A percentile compares a stretch with the other conserved stretches of the same genome.
These are phyloP conservation scores for Trilocha varians DNA, from an alignment of 2,888 invertebrate genomes.

Conservation along the genomic window DNA sequence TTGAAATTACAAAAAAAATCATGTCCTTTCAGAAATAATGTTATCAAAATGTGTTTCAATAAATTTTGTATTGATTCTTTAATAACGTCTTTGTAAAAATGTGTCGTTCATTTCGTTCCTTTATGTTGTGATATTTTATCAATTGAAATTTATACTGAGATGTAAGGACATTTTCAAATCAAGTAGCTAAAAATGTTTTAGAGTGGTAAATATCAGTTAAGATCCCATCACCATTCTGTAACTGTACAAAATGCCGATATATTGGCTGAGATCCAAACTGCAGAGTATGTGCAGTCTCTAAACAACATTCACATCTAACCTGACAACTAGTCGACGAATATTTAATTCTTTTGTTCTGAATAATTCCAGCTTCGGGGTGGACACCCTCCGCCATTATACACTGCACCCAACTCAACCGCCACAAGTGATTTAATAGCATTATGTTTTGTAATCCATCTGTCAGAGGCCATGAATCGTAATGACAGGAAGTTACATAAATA, in stretches of 20 bases:
- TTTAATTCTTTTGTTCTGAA: conserved; percentile 49
- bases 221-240: not conserved
- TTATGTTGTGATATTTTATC: too few species aligned
- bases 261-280: conserved; percentile 46
- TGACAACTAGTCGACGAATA: conserved; percentile 39
- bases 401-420: conserved; percentile 32
- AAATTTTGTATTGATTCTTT: not conserved
- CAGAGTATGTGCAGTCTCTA: conserved; percentile 30
- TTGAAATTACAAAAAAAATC: conserved; percentile 35
- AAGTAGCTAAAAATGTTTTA: not conserved
- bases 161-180: too few species aligned
- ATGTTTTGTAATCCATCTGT: conserved; percentile 26
- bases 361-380: conserved; percentile 29
- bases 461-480: not conserved
- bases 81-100: too few species aligned
- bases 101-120: too few species aligned
- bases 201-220: not conserved
- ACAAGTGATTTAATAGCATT: conserved; percentile 32
- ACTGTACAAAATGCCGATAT: not conserved
- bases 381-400: conserved; percentile 16
- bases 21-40: not conserved
- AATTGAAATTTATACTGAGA: too few species aligned
- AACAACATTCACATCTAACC: conserved; percentile 44
- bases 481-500: not conserved
- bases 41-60: not conserved